Evolutionary conservation across 2,888 invertebrate species (phyloP).

Genomic region (Teleiodes luculella): DNA sequence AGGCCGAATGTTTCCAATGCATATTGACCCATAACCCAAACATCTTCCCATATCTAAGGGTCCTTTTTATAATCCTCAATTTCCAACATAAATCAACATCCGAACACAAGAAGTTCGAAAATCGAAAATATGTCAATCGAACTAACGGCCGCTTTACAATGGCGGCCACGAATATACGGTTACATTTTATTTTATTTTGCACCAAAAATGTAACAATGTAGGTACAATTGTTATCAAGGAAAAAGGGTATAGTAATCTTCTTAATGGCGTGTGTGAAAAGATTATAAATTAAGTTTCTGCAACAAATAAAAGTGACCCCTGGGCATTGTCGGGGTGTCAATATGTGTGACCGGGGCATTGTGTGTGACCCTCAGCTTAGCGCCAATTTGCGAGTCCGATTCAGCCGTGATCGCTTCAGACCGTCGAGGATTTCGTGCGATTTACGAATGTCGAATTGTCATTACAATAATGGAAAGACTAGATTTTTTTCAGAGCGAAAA

Average conservation of each 20-base stretch:
- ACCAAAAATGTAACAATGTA: slow-evolving; percentile 72
- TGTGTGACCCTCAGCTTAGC: slow-evolving; percentile 71
- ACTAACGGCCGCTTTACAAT: slow-evolving; percentile 64
- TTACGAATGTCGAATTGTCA: slow-evolving; percentile 41
- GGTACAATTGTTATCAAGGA: slow-evolving; percentile 71
- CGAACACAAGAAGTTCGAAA: slow-evolving; percentile 58
- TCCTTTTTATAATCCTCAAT: slow-evolving; percentile 46
- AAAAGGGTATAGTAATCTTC: slow-evolving; percentile 79
- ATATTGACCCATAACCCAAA: slow-evolving; percentile 69
- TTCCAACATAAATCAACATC: slow-evolving; percentile 71
- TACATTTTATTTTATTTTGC: slow-evolving; percentile 67
- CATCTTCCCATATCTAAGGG: slow-evolving; percentile 54
- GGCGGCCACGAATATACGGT: slow-evolving; percentile 47
- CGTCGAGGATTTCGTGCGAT: slow-evolving; percentile 48
- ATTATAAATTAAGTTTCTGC: slow-evolving; percentile 79
- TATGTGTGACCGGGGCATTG: slow-evolving; percentile 76
- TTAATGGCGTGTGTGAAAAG: slow-evolving; percentile 79
- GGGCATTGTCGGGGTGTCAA: slow-evolving; percentile 75
- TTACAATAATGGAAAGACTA: slow-evolving; percentile 41
- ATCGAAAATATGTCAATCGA: slow-evolving; percentile 71
- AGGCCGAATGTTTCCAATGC: slow-evolving; percentile 47
- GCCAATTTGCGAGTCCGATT: slow-evolving; percentile 69
- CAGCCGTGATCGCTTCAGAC: slow-evolving; percentile 55
- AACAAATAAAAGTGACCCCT: slow-evolving; percentile 79
- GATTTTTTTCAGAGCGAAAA: slow-evolving; percentile 16